These are phyloP conservation scores for Dromas ardeola DNA, from an alignment of 2,113 vertebrate genomes.

Conservation along the genomic window DNA sequence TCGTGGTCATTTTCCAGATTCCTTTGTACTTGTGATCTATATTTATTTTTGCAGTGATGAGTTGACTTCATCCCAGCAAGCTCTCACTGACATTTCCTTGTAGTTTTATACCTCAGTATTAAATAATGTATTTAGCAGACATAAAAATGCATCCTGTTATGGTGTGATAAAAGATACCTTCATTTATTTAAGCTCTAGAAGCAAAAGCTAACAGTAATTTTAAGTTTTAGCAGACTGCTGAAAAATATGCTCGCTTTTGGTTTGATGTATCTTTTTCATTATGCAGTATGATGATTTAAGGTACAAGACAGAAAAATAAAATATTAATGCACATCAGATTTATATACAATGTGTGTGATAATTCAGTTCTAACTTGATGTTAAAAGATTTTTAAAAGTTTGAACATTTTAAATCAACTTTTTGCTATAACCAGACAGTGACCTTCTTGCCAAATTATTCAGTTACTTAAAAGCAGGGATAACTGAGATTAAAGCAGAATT, in stretches of 20 bases:
- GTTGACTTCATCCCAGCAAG: neutral
- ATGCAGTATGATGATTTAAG: neutral
- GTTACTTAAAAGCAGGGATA: neutral
- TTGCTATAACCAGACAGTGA: neutral
- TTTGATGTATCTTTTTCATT: neutral
- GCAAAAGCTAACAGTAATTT: neutral
- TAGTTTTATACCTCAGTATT: neutral
- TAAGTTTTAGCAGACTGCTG: neutral
- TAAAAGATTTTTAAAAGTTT: neutral
- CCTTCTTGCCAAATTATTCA: neutral
- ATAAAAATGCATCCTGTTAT: neutral
- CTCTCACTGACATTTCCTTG: neutral
- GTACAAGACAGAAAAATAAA: neutral
- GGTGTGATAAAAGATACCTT: neutral
- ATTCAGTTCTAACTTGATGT: neutral
- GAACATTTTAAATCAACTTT: neutral
- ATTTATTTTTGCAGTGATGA: neutral
- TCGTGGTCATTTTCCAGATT: neutral
- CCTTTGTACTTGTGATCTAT: neutral
- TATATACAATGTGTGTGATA: neutral
- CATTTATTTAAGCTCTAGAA: neutral
- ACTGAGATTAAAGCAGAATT: neutral
- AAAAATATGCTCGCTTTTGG: neutral
- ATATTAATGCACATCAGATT: neutral
- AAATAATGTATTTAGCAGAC: neutral